A percentile compares a stretch with the other conserved stretches of the same genome.
These are phyloP conservation scores for Poeciliopsis presidionis DNA, from an alignment of 2,797 vertebrate species.

Conservation along the genomic window DNA sequence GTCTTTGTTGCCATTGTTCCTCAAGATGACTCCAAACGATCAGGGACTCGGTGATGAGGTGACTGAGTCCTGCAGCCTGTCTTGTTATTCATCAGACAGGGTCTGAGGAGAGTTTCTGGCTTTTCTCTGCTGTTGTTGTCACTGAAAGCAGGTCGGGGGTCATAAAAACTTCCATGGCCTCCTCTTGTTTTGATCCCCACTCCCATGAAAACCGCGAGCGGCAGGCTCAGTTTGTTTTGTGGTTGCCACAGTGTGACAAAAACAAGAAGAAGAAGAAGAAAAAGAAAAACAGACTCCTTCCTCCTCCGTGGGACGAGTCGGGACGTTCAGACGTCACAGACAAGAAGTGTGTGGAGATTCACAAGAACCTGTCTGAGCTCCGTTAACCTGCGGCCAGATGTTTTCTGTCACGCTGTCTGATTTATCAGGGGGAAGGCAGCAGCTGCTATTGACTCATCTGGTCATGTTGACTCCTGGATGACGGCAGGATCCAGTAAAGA, in stretches of 20 bases:
- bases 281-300: neutral
- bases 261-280: neutral
- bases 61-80: neutral
- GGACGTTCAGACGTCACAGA: neutral
- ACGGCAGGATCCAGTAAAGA: neutral
- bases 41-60: neutral
- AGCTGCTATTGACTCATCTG: neutral
- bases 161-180: neutral
- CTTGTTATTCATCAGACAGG: neutral
- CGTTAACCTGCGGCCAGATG: neutral
- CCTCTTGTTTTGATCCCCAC: neutral
- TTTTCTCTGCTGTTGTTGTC: neutral
- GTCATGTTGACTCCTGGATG: neutral
- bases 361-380: neutral
- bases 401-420: neutral
- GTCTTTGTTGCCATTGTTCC: neutral
- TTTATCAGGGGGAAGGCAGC: neutral
- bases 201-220: conserved; percentile 16
- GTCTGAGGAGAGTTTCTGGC: neutral
- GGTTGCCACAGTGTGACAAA: neutral
- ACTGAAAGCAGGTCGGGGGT: conserved; percentile 2
- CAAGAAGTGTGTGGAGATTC: neutral
- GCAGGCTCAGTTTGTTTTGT: conserved; percentile 2
- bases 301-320: neutral
- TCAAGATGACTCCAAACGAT: neutral